These are phyloP conservation scores for Latheticus oryzae DNA, from an alignment of 2,888 invertebrate genomes.

Conservation along the genomic window DNA sequence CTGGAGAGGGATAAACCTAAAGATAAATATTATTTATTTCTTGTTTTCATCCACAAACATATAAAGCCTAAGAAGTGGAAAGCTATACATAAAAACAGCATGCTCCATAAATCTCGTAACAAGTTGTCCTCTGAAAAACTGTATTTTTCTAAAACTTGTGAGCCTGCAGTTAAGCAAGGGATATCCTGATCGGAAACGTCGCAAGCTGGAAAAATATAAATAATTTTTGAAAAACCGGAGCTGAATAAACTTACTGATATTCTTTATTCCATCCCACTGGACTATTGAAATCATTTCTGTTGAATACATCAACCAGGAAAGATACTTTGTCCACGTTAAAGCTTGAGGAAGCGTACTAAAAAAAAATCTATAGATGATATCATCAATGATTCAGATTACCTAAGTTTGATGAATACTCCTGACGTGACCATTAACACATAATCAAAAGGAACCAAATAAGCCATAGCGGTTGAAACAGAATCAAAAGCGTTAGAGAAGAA, in stretches of 20 bases:
- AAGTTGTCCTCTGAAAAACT: constrained; percentile 77
- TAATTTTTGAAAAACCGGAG: constrained; percentile 3
- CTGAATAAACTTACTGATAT: constrained; percentile 72
- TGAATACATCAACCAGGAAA: constrained; percentile 89
- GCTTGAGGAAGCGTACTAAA: constrained; percentile 76
- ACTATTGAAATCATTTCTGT: constrained; percentile 85
- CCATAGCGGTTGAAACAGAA: constrained; percentile 82
- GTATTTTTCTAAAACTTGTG: constrained; percentile 78
- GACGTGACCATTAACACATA: constrained; percentile 89
- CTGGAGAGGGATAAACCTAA: not conserved
- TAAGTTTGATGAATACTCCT: constrained; percentile 84
- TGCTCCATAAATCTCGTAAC: constrained; percentile 74
- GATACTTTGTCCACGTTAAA: constrained; percentile 80
- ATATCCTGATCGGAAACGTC: constrained; percentile 69
- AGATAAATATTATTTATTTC: constrained; percentile 66
- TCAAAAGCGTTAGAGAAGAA: constrained; percentile 89
- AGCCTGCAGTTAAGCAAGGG: constrained; percentile 80
- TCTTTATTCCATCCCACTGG: constrained; percentile 82
- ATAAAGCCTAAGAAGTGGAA: constrained; percentile 80
- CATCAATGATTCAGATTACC: constrained; percentile 71
- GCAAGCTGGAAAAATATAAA: constrained; percentile 69
- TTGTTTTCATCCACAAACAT: constrained; percentile 74
- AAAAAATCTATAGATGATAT: too few species aligned
- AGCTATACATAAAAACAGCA: constrained; percentile 72
- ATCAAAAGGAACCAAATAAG: constrained; percentile 87